Base-by-base conservation (phyloP, 1,140 invertebrate species). In the Trichonephila clavipes region DNA sequence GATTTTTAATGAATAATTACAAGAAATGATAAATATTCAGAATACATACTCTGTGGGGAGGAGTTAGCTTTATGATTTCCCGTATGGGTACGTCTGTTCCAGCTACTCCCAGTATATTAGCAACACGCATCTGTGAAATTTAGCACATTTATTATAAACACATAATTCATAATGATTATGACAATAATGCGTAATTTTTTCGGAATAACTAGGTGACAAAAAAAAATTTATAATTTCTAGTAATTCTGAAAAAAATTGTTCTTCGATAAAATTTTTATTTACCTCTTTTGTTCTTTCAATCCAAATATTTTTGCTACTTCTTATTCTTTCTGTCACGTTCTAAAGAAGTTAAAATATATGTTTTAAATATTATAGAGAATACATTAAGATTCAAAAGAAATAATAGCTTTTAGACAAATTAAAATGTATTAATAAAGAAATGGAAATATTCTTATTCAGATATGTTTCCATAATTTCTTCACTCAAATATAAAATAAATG, bases 21-120 rank as follows among this genome's bases (percentile, higher is more conserved):
- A 85, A 85, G 18, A 14, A 85, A 24, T 61, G 24, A 85, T 85
- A 83, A 83, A 85, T n/a, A 58, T 44, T 18, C 2, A 61, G n/a
- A n/a, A 28, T n/a, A 86, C 95, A 96, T 96, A 98, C 98, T 97
- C 98, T 98, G 95, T 98, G 98, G 88, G 98, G 97, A 93, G 98
- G 98, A 81, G 98, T 97, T 94, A 99, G 96, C 96, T 98, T 98
- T 95, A 98, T 97, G 95, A 99, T 98, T 96, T 99, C 97, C 96
- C 98, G 97, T 94, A 99, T 97, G 94, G 98, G 98, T 94, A 99
- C 98, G 96, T 99, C 98, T 21, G 98, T 98, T 72, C 98, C 99
- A 87, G 98, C 98, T 34, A 99, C 98, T 66, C 99, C 99, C 69
- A 99, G 96, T 92, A 99, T 96, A 96, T 99, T 94, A 62, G 95